Conservation (phyloP, 53 echinoderm and acorn worm species). For the Glandiceps talaboti region DNA sequence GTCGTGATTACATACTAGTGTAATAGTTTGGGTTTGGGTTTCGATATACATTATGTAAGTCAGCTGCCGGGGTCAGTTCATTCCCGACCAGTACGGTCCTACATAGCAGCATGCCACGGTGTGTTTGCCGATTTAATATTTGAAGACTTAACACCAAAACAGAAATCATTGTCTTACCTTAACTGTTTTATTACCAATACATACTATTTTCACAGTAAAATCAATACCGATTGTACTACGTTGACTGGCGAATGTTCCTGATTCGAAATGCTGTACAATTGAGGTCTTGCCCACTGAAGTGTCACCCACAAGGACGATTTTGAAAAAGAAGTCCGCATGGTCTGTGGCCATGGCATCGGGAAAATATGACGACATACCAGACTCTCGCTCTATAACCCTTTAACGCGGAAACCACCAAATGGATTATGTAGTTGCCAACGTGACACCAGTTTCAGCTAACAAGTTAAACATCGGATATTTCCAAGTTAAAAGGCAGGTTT, state of each 20-base stretch:
- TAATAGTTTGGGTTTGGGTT: no score
- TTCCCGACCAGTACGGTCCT: no score
- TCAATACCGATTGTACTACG: constrained; percentile 95
- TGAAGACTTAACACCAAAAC: no score
- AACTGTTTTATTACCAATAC: constrained; percentile 78
- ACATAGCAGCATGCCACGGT: no score
- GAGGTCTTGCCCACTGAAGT: constrained; percentile 95
- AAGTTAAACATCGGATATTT: neutral
- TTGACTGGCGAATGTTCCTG: constrained; percentile 89
- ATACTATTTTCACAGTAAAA: constrained; percentile 95
- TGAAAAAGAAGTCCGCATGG: constrained; percentile 94
- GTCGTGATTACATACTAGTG: no score
- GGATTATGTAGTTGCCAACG: neutral
- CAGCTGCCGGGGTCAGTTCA: no score
- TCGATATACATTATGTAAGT: no score
- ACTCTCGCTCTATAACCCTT: neutral
- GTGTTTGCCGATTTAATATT: no score
- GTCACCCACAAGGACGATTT: constrained; percentile 92
- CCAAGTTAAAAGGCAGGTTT: no score
- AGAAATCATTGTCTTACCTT: constrained; percentile 72
- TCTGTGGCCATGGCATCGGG: no score
- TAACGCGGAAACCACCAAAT: neutral
- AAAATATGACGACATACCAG: no score
- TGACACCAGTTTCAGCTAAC: neutral
- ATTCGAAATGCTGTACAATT: constrained; percentile 94